Conservation (phyloP, 1,140 invertebrate species). For the Megalopta genalis region DNA sequence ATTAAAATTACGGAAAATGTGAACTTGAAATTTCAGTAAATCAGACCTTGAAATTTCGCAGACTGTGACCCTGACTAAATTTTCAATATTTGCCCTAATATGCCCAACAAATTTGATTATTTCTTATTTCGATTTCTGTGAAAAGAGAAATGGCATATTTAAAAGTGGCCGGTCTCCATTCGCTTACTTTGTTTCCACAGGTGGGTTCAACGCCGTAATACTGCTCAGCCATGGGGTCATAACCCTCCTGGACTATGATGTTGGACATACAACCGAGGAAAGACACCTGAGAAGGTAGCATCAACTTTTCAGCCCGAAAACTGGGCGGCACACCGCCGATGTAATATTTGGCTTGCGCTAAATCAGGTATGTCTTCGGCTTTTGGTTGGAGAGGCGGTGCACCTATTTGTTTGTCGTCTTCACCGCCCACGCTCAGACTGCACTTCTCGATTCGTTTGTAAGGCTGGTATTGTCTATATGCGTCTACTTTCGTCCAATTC, state of each 20-base stretch:
- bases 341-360: constrained; percentile 84
- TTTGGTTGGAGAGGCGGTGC: constrained; percentile 82
- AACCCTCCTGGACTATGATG: constrained; percentile 85
- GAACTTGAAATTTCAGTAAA: no score
- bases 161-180: no score
- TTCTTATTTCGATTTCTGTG: no score
- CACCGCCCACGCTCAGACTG: constrained; percentile 84
- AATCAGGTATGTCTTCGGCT: constrained; percentile 84
- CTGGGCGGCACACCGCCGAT: constrained; percentile 91
- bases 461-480: constrained; percentile 78
- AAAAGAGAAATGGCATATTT: no score
- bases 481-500: constrained; percentile 88
- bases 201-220: constrained; percentile 89
- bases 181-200: constrained; percentile 86
- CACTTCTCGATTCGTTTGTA: constrained; percentile 79
- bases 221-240: constrained; percentile 84
- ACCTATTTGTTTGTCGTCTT: constrained; percentile 85
- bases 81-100: no score
- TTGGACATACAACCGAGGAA: constrained; percentile 92
- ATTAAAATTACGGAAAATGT: no score
- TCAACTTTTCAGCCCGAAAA: constrained; percentile 72
- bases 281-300: constrained; percentile 80
- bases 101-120: no score
- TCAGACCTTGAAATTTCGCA: no score
- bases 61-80: no score